Base-by-base conservation (phyloP, 2,888 invertebrate species). In the Odiellus spinosus region DNA sequence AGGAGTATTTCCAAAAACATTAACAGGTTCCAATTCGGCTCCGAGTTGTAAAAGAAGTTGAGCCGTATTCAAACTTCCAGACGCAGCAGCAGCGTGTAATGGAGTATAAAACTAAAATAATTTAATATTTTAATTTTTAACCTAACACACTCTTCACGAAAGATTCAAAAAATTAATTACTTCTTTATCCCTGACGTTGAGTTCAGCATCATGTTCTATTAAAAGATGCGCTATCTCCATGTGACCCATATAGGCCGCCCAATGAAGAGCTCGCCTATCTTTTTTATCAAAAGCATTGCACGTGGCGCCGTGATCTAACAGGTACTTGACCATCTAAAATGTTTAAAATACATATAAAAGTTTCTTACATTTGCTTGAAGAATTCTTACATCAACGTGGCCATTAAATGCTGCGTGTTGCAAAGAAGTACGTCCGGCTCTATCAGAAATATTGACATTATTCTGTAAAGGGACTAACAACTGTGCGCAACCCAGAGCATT, bases 251-350 rank as follows among this genome's bases (percentile, higher is more conserved):
- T 71, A 71, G 1, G 75, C 73, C 3, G 77, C 77, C 63, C 71
- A 76, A 63, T 77, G 77, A 38, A 77, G 63, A 6, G 77, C 74
- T 40, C 74, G 66, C 20, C 73, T 61, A 52, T 76, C 75, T 56
- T 72, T 72, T 61, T 76, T 77, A 59, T 77, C 76, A 56, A 72
- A 72, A 2, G 74, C 73, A 61, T 77, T 75, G 19, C 76, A 70
- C 21, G 71, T 69, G 49, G 74, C 73, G 19, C 73, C 72, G 55
- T 69, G 67, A 20, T 67, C 64, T 11, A 75, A 62, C 26, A 77
- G 61, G 43, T 75, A 62, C 56, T 72, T 67, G 3, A 70, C 70
- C 67, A 76, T 72, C 64, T 70, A 56, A n/a, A 26, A 26, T 26
- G 26, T 6, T n/a, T n/a, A n/a, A n/a, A n/a, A n/a, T n/a, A n/a